Conservation (phyloP, 2,113 vertebrate species). For the Meleagris gallopavo region DNA sequence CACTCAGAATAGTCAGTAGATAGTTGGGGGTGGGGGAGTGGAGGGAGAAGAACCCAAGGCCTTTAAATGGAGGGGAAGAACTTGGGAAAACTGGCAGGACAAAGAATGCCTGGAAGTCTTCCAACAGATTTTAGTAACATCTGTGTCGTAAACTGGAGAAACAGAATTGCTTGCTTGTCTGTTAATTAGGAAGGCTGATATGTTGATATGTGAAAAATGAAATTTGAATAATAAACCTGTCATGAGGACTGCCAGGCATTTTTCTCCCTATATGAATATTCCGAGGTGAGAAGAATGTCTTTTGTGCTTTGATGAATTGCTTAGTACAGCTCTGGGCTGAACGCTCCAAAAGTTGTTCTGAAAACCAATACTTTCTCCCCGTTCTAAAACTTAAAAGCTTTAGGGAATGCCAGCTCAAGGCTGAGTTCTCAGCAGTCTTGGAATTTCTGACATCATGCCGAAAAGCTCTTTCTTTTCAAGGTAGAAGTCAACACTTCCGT, state of each 20-base stretch:
- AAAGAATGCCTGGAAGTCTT: background rate
- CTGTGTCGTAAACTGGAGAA: constrained; percentile 7
- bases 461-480: background rate
- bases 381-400: background rate
- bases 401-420: background rate
- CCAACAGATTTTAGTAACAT: constrained; percentile 4
- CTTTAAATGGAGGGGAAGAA: background rate
- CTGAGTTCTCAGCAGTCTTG: background rate
- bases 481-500: background rate
- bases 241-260: background rate
- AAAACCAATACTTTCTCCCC: background rate
- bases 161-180: background rate
- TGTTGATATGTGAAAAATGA: constrained; percentile 1
- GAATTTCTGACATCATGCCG: background rate
- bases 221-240: constrained; percentile 16
- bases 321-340: background rate
- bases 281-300: background rate
- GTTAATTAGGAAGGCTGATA: constrained; percentile 23
- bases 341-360: background rate
- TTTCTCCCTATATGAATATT: background rate
- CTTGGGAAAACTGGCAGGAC: background rate
- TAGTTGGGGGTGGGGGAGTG: too few species aligned
- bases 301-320: background rate
- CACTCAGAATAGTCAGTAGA: background rate
- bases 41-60: background rate